Evolutionary conservation across 1,140 invertebrate species (phyloP).

Genomic region (Papilio dardanus): DNA sequence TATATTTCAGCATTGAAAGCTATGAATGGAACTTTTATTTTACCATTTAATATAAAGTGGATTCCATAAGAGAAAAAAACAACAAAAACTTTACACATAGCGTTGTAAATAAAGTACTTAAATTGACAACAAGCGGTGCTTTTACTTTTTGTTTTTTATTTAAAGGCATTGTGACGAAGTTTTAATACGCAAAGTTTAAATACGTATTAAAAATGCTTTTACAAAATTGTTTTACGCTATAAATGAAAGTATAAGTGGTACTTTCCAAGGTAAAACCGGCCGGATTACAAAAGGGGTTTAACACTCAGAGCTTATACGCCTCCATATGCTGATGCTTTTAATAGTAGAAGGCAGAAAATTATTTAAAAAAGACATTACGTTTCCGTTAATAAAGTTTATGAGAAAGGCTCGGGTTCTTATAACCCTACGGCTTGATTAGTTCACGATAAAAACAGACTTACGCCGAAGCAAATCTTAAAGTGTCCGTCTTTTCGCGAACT

Average conservation of each 20-base stretch:
- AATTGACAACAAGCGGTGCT: conserved; percentile 18
- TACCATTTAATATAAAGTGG: background rate
- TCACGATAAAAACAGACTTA: no score
- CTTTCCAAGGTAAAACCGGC: background rate
- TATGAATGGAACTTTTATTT: background rate
- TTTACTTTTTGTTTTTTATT: conserved; percentile 24
- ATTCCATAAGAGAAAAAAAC: background rate
- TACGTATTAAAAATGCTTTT: conserved; percentile 24
- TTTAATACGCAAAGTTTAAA: conserved; percentile 19
- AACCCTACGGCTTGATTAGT: no score
- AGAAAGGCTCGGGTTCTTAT: no score
- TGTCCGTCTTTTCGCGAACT: no score
- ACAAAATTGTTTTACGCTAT: conserved; percentile 12
- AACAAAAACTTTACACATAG: conserved; percentile 11
- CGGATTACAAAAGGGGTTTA: background rate
- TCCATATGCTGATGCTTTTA: background rate
- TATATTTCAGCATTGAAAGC: background rate
- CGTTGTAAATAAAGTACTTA: conserved; percentile 22
- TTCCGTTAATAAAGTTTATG: no score
- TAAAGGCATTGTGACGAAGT: conserved; percentile 9
- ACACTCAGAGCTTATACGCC: background rate
- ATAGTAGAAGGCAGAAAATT: no score
- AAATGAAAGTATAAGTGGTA: background rate
- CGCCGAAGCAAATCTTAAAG: no score
- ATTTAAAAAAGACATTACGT: no score